phyloP scores from a whole-genome alignment of 2,888 invertebrate genomes.

The Drosophila mimetica region DNA sequence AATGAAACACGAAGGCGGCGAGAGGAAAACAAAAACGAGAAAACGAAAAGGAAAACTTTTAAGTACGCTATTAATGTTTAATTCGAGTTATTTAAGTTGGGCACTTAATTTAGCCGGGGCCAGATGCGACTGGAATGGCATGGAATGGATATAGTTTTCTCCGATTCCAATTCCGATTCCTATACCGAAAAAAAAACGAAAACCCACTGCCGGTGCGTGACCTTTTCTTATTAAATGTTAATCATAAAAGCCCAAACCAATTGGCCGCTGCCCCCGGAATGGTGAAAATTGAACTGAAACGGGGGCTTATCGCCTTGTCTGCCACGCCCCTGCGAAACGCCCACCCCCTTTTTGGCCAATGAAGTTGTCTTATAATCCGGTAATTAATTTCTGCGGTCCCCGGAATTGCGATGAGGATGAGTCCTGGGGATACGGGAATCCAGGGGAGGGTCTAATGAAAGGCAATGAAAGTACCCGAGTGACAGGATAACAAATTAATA shows the following conservation, averaged over 20 bases:
- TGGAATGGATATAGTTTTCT: slow-evolving; percentile 39
- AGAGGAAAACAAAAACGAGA: neutral
- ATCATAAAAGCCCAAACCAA: slow-evolving; percentile 60
- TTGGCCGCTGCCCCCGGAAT: slow-evolving; percentile 23
- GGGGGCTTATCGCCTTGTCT: slow-evolving; percentile 6
- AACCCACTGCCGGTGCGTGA: slow-evolving; percentile 61
- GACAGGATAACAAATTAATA: slow-evolving; percentile 78
- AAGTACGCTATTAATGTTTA: slow-evolving; percentile 79
- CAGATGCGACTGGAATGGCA: slow-evolving; percentile 39
- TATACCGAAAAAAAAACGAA: too few species aligned
- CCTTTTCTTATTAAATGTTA: slow-evolving; percentile 78
- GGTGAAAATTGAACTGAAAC: slow-evolving; percentile 50
- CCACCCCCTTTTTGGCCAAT: slow-evolving; percentile 47
- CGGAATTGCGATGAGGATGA: slow-evolving; percentile 12
- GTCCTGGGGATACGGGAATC: neutral
- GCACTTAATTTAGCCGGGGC: slow-evolving; percentile 71
- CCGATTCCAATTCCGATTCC: too few species aligned
- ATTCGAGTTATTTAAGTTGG: slow-evolving; percentile 79
- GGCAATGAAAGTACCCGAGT: slow-evolving; percentile 60
- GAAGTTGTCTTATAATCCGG: slow-evolving; percentile 78
- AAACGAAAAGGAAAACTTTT: slow-evolving; percentile 66
- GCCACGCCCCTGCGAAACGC: slow-evolving; percentile 16
- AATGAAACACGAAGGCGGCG: slow-evolving; percentile 10
- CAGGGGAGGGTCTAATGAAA: slow-evolving; percentile 32
- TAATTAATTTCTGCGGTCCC: slow-evolving; percentile 77